Percentiles rank a stretch among this genome's conserved stretches.
phyloP scores from a whole-genome alignment of 2,888 invertebrate species.

The Lithophane socia region DNA sequence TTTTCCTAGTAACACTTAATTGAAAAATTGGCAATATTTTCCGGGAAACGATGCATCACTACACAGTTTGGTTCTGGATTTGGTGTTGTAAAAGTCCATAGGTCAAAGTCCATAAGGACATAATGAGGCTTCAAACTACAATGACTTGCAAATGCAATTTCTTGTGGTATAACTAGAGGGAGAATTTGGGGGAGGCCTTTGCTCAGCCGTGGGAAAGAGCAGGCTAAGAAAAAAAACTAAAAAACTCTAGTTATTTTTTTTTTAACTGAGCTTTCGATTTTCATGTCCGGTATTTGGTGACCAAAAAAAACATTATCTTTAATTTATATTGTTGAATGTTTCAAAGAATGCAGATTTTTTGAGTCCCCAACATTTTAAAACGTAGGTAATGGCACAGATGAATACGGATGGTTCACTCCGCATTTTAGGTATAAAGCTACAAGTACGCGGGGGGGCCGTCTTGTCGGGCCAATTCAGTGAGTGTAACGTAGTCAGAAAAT shows the following conservation, averaged over 20 bases:
- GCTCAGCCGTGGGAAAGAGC: no score
- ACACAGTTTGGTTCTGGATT: not conserved
- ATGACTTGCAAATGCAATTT: not conserved
- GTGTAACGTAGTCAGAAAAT: no score
- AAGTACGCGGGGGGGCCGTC: no score
- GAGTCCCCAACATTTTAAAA: slow-evolving; percentile 7
- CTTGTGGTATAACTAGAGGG: no score
- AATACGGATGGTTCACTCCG: no score
- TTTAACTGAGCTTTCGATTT: not conserved
- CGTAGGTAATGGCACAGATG: not conserved
- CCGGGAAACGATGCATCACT: not conserved
- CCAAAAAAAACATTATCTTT: not conserved
- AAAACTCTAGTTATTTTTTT: no score
- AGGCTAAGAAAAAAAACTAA: no score
- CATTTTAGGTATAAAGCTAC: no score
- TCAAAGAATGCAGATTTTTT: not conserved
- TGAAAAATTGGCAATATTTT: not conserved
- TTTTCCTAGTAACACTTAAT: not conserved
- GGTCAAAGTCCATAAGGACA: not conserved
- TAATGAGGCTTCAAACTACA: not conserved
- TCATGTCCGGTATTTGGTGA: not conserved
- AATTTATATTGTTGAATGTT: not conserved
- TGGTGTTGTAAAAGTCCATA: not conserved
- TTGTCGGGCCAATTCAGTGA: no score
- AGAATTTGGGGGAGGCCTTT: no score